Evolutionary conservation across 2,113 vertebrate genomes (phyloP).

Genomic region (Lichenostomus cassidix): DNA sequence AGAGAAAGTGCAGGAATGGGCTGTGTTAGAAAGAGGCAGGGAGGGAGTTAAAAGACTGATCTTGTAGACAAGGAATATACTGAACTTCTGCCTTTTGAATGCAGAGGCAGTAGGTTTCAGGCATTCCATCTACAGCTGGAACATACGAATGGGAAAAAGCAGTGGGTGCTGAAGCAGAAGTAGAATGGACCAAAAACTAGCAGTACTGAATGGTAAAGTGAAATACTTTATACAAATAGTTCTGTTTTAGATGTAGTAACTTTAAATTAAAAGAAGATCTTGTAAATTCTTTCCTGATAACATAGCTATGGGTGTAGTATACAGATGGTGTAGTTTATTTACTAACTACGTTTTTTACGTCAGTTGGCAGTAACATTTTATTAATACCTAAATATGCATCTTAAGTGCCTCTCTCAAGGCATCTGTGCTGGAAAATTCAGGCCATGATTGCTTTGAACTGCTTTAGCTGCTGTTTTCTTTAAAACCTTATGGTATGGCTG

Average conservation of each 20-base stretch:
- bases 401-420: constrained; percentile 4
- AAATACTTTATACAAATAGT: neutral
- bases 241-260: neutral
- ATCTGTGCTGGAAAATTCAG: constrained; percentile 39
- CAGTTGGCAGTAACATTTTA: constrained; percentile 40
- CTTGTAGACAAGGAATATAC: neutral
- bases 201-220: neutral
- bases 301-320: neutral
- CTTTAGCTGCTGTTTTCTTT: constrained; percentile 15
- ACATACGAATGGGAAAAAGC: neutral
- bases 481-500: neutral
- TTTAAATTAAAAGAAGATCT: constrained; percentile 16
- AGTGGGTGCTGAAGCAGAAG: neutral
- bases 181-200: neutral
- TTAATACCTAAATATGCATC: constrained; percentile 24
- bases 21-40: neutral
- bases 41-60: neutral
- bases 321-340: constrained; percentile 51
- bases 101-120: neutral
- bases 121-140: neutral
- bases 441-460: neutral
- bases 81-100: neutral
- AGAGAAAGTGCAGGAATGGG: neutral
- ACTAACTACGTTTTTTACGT: neutral
- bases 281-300: constrained; percentile 37